Percentiles rank a stretch among this genome's conserved stretches.
These are phyloP conservation scores for Agriopis leucophaearia DNA, from an alignment of 2,888 invertebrate genomes.

Conservation along the genomic window DNA sequence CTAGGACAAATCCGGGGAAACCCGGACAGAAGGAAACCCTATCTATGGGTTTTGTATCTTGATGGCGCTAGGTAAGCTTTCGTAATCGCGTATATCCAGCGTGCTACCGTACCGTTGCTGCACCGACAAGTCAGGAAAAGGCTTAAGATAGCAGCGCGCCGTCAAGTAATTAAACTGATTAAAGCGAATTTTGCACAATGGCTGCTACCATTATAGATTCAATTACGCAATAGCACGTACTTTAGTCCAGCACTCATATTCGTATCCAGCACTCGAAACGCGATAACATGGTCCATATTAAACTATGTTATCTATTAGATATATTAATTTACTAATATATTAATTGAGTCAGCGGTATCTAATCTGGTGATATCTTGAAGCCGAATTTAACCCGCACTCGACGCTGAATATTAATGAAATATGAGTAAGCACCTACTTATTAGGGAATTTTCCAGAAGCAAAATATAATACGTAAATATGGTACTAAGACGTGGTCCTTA, in stretches of 20 bases:
- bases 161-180: not conserved
- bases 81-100: no score
- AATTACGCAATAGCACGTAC: slow-evolving; percentile 22
- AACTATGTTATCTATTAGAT: slow-evolving; percentile 63
- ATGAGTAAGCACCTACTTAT: slow-evolving; percentile 1
- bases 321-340: slow-evolving; percentile 74
- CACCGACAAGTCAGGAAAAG: no score
- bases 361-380: slow-evolving; percentile 52
- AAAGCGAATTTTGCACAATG: not conserved
- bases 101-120: no score
- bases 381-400: slow-evolving; percentile 27
- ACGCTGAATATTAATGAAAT: slow-evolving; percentile 31
- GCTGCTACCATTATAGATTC: not conserved
- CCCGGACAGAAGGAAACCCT: no score
- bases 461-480: no score
- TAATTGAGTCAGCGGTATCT: slow-evolving; percentile 71
- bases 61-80: no score
- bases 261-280: slow-evolving; percentile 41
- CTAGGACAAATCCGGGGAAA: no score
- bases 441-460: slow-evolving; percentile 22
- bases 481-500: no score
- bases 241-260: slow-evolving; percentile 21
- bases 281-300: slow-evolving; percentile 69
- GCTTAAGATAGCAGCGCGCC: no score
- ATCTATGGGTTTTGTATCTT: no score